Evolutionary conservation across 1,140 invertebrate species (phyloP), one percentile per base, ranked within the genome.

Genomic region (Planococcus citri): DNA sequence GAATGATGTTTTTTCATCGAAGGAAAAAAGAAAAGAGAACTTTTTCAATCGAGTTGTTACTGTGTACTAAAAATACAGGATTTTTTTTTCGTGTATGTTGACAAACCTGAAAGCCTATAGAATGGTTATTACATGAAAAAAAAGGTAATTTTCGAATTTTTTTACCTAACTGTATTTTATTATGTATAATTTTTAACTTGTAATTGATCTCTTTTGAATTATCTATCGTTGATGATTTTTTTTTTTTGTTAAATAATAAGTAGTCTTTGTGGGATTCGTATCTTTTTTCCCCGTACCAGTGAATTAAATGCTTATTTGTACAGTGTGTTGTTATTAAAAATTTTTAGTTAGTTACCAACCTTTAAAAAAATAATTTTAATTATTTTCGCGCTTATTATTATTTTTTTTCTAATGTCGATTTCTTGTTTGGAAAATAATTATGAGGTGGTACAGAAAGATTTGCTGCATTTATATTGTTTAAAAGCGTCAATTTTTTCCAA

Each of bases 261-360:
- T 27, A 64, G 60, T 25, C n/a, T 17, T 64, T 64, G 25, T 64
- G 8, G 24, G 9, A 12, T 64, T 64, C 60, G 10, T 25, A 24
- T 64, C 20, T 10, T 64, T 64, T 25, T n/a, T n/a, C n/a, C n/a
- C n/a, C 60, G 2, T 64, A 64, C 60, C 60, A 64, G 21, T 64
- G 60, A 64, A 64, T 64, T 64, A 24, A 27, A 64, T 64, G 60
- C 22, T 64, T 64, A 24, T 22, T 24, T 64, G 60, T 64, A 64
- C 60, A 64, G 60, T 64, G 25, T 64, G 60, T 64, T 64, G 22
- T 64, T 64, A 25, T 24, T 10, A 25, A 64, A 64, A 64, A 64
- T 24, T 64, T 64, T 27, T 64, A 64, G 60, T 64, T 64, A 64
- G 60, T 64, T 64, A 64, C 60, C 60, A 64, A 64, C 10, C 2